These are phyloP conservation scores for Drosophila kurseongensis DNA, from an alignment of 1,140 invertebrate genomes.

Conservation along the genomic window DNA sequence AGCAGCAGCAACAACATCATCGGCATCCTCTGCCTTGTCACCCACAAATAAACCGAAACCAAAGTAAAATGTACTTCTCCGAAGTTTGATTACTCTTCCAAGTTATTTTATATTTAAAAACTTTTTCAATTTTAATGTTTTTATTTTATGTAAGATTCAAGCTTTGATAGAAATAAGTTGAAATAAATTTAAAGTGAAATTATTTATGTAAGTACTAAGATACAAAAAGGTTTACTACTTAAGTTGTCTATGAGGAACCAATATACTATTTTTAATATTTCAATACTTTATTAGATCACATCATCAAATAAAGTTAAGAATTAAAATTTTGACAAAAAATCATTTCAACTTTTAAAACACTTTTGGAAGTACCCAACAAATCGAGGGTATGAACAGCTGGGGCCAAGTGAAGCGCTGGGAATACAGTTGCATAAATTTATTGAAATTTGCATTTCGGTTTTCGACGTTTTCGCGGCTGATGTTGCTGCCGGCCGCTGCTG, in stretches of 20 bases:
- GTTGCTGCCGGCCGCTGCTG: conserved; percentile 25
- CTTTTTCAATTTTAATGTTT: no score
- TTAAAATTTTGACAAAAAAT: background rate
- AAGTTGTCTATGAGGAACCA: background rate
- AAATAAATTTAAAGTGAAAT: no score
- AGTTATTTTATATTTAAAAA: no score
- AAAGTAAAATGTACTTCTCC: background rate
- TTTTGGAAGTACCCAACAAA: background rate
- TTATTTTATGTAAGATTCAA: no score
- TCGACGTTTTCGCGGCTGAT: conserved; percentile 29
- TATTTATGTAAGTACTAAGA: no score
- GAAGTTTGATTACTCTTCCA: conserved; percentile 6
- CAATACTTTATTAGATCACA: no score
- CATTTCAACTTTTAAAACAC: background rate
- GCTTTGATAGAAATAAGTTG: no score
- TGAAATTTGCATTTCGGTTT: conserved; percentile 79
- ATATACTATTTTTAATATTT: background rate
- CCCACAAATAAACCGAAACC: conserved; percentile 60
- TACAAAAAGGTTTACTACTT: background rate
- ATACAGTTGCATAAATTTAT: conserved; percentile 81
- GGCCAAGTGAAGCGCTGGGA: conserved; percentile 49
- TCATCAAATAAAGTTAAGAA: no score
- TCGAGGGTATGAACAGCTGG: conserved; percentile 19
- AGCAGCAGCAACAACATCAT: conserved; percentile 41
- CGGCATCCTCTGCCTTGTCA: conserved; percentile 67